A percentile compares a stretch with the other conserved stretches of the same genome.
These are phyloP conservation scores for Rhinella marina DNA, from an alignment of 2,797 vertebrate genomes.

Conservation along the genomic window DNA sequence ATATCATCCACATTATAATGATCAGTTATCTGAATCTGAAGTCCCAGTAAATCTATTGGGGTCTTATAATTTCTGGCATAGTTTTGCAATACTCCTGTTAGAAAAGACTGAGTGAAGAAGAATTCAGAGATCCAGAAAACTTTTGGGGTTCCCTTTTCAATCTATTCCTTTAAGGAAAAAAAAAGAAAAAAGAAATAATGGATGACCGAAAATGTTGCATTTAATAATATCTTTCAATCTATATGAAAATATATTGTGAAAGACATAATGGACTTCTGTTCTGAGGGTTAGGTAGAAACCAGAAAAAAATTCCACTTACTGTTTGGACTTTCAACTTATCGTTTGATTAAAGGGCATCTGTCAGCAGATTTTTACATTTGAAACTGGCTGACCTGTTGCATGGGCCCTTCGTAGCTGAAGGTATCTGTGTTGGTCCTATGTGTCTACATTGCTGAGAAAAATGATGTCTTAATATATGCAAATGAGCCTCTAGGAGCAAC, in stretches of 20 bases:
- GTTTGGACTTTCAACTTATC: background rate
- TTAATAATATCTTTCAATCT: background rate
- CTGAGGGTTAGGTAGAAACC: background rate
- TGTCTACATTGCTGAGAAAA: too few relatives aligned
- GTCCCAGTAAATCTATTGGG: slow-evolving; percentile 60
- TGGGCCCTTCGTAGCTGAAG: too few relatives aligned
- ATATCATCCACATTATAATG: slow-evolving; percentile 34
- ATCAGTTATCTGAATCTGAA: slow-evolving; percentile 56
- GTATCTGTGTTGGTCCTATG: too few relatives aligned
- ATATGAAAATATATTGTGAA: background rate
- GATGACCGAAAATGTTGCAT: background rate
- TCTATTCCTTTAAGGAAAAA: slow-evolving; percentile 59
- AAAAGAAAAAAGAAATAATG: background rate
- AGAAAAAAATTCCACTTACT: background rate
- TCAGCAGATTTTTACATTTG: too few relatives aligned
- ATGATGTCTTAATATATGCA: too few relatives aligned
- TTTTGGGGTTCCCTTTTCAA: slow-evolving; percentile 53
- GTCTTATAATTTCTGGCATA: slow-evolving; percentile 59
- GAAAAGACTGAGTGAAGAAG: slow-evolving; percentile 62
- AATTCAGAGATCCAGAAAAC: slow-evolving; percentile 65
- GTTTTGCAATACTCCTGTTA: slow-evolving; percentile 63
- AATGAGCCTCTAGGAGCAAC: too few relatives aligned
- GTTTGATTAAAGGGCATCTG: background rate
- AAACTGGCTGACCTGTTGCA: too few relatives aligned
- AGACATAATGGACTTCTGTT: background rate